Base-by-base conservation (phyloP, 1,140 invertebrate genomes). In the Drosophila virilis region DNA sequence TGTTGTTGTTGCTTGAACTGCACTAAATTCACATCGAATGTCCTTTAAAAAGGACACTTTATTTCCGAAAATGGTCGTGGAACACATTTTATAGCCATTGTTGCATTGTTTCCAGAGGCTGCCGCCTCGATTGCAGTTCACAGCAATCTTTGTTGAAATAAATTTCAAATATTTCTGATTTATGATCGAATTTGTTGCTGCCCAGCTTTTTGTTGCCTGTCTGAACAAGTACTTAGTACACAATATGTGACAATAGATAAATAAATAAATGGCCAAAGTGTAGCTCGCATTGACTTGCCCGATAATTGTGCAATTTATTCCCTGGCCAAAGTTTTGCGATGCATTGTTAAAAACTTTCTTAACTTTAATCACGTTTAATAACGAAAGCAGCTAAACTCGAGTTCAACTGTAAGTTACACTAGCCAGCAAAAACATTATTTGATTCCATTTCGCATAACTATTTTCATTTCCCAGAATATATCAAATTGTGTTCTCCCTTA, bases 71-170 rank as follows among this genome's bases (percentile, higher is more conserved):
- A 40, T 37, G 45, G 12, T 28, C 38, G n/a, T 28, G 22, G 22
- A 28, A 5, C 22, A 28, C 22, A 28, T 28, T 28, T 28, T 5
- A 28, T 28, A 28, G 22, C 22, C 22, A 28, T 28, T 82, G 80
- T 61, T 81, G 52, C 52, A 67, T 57, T 71, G 58, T 59, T 71
- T 45, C 46, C 28, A 32, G 43, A 22, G 32, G 33, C 28, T 35
- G 40, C 45, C 57, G 15, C 33, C 33, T 61, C 43, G 43, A 52
- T 48, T 77, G 77, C 40, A 35, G 60, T 45, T 51, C 59, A 40
- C 38, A 28, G 65, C 79, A 88, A 88, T 88, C 84, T 80, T 89
- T 80, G 84, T 78, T 77, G 80, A 89, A 80, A 88, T 88, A 88
- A 88, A 88, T 88, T 89, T 75, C 54, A 57, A 89, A 83, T 72